Percentiles rank a stretch among this genome's conserved stretches.
Conservation (phyloP, 2,888 invertebrate species). For the Dusona sp. region DNA sequence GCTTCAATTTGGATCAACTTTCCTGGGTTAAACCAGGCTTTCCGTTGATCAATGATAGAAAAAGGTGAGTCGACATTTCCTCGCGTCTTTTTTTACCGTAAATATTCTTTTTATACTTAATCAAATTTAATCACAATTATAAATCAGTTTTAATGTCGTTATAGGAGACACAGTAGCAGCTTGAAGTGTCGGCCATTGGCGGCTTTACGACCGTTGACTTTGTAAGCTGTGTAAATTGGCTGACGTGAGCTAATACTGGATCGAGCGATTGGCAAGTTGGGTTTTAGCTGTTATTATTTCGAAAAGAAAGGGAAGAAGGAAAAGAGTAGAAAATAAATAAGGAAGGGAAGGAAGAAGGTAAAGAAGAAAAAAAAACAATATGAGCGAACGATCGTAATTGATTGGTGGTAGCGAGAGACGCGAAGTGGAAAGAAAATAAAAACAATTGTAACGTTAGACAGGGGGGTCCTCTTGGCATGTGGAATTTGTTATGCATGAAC, state of each 20-base stretch:
- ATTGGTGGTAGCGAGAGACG: slow-evolving; percentile 66
- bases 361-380: slow-evolving; percentile 65
- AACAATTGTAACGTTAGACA: slow-evolving; percentile 70
- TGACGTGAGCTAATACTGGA: slow-evolving; percentile 70
- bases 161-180: slow-evolving; percentile 83
- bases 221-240: slow-evolving; percentile 79
- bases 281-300: slow-evolving; percentile 71
- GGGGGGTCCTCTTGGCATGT: slow-evolving; percentile 84
- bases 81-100: background rate
- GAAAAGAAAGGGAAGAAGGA: slow-evolving; percentile 20
- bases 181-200: slow-evolving; percentile 81
- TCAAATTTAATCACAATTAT: background rate
- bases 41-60: slow-evolving; percentile 82
- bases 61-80: slow-evolving; percentile 76
- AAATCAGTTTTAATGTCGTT: slow-evolving; percentile 67
- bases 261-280: slow-evolving; percentile 68
- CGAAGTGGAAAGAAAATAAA: slow-evolving; percentile 48
- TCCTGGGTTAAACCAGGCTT: slow-evolving; percentile 78
- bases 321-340: slow-evolving; percentile 28
- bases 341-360: slow-evolving; percentile 58
- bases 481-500: slow-evolving; percentile 85
- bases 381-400: slow-evolving; percentile 51
- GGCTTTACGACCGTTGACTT: slow-evolving; percentile 82
- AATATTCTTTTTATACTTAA: background rate
- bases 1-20: slow-evolving; percentile 78